These are phyloP conservation scores for Turnix velox DNA, from an alignment of 2,113 vertebrate species.

Conservation along the genomic window DNA sequence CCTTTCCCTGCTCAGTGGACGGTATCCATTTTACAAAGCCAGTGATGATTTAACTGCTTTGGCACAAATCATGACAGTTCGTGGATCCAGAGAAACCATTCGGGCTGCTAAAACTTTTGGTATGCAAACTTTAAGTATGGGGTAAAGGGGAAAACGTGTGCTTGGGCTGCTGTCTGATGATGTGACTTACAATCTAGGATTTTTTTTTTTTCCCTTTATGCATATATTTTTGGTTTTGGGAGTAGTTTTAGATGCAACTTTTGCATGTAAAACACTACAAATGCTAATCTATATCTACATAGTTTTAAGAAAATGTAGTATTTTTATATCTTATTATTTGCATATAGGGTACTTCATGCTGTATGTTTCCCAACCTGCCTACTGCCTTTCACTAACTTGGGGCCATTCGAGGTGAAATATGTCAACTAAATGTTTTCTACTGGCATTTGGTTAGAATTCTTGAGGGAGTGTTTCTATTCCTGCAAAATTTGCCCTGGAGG, in stretches of 20 bases:
- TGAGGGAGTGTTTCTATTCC: constrained; percentile 9
- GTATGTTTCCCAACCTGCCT: not conserved
- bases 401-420: constrained; percentile 1
- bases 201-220: not conserved
- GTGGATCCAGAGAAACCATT: constrained; percentile 90
- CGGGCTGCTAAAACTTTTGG: constrained; percentile 90
- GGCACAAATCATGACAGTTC: constrained; percentile 94
- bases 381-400: not conserved
- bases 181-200: not conserved
- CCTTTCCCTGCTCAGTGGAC: constrained; percentile 92
- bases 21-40: constrained; percentile 98
- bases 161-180: not conserved
- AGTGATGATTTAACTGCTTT: constrained; percentile 94
- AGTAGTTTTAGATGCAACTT: not conserved
- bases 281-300: not conserved
- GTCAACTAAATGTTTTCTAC: constrained; percentile 6
- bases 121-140: constrained; percentile 66
- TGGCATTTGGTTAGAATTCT: constrained; percentile 19
- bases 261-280: not conserved
- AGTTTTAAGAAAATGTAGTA: not conserved
- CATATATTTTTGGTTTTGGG: not conserved
- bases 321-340: not conserved
- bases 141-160: not conserved
- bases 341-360: not conserved
- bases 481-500: not conserved